A percentile compares a stretch with the other conserved stretches of the same genome.
These are phyloP conservation scores for Ornithoptera priamus DNA, from an alignment of 2,888 invertebrate species.

Conservation along the genomic window DNA sequence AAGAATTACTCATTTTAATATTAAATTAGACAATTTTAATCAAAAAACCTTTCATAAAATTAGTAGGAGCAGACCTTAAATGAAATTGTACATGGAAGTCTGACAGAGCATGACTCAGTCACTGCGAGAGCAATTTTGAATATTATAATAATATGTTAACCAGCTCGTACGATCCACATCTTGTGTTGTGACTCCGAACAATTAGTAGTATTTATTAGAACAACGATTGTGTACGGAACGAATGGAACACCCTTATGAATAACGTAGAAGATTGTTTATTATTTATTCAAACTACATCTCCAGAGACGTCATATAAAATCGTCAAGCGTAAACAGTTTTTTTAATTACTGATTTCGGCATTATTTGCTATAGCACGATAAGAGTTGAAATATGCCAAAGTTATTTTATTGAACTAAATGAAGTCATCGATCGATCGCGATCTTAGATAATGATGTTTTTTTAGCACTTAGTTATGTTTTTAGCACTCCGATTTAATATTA, in stretches of 20 bases:
- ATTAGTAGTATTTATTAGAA: constrained; percentile 74
- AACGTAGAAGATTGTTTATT: constrained; percentile 8
- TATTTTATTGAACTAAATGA: no score
- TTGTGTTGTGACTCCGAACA: constrained; percentile 56
- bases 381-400: no score
- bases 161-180: constrained; percentile 54
- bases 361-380: no score
- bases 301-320: no score
- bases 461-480: no score
- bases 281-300: no score
- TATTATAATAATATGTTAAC: constrained; percentile 78
- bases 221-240: constrained; percentile 51
- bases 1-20: background rate
- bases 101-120: constrained; percentile 74
- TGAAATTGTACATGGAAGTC: constrained; percentile 59
- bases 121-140: constrained; percentile 70
- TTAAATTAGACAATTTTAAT: background rate
- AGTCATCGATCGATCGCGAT: no score
- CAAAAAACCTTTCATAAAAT: background rate
- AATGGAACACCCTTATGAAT: constrained; percentile 35
- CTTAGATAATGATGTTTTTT: no score
- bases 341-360: no score
- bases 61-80: constrained; percentile 49
- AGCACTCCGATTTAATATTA: no score
- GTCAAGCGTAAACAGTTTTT: no score